Evolutionary conservation across 2,888 invertebrate genomes (phyloP).

Genomic region (Hydrotaea cyrtoneurina): DNA sequence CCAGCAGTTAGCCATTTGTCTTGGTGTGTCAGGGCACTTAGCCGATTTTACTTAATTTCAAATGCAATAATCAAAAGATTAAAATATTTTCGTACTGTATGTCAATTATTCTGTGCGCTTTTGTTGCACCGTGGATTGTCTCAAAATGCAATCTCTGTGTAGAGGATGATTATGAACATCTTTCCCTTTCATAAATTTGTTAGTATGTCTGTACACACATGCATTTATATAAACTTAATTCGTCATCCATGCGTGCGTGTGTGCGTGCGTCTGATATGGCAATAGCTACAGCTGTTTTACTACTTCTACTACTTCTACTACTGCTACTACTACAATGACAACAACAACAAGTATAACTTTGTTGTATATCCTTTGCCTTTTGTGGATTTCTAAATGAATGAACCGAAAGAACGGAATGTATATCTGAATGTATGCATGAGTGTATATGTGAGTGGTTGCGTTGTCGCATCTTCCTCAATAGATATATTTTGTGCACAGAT

Average conservation of each 20-base stretch:
- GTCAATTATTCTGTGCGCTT: background rate
- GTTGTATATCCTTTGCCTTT: background rate
- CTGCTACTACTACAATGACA: background rate
- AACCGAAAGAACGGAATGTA: background rate
- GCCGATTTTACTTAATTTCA: too few relatives aligned
- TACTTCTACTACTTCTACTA: background rate
- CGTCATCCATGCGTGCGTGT: background rate
- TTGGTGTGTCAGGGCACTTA: too few relatives aligned
- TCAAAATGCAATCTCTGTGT: too few relatives aligned
- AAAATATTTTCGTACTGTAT: background rate
- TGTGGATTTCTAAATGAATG: constrained; percentile 15
- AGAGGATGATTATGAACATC: background rate
- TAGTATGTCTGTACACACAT: background rate
- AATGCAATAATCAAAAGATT: too few relatives aligned
- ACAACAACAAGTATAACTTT: background rate
- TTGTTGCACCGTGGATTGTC: background rate
- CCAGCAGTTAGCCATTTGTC: too few relatives aligned
- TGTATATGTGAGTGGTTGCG: background rate
- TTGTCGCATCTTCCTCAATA: background rate
- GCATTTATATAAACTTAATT: background rate
- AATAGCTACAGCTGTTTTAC: too few relatives aligned
- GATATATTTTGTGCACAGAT: background rate
- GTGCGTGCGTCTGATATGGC: background rate
- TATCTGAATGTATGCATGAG: background rate
- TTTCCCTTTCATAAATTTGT: too few relatives aligned